A percentile compares a stretch with the other conserved stretches of the same genome.
Conservation (phyloP, 1,140 invertebrate species). For the Hylyphantes graminicola region DNA sequence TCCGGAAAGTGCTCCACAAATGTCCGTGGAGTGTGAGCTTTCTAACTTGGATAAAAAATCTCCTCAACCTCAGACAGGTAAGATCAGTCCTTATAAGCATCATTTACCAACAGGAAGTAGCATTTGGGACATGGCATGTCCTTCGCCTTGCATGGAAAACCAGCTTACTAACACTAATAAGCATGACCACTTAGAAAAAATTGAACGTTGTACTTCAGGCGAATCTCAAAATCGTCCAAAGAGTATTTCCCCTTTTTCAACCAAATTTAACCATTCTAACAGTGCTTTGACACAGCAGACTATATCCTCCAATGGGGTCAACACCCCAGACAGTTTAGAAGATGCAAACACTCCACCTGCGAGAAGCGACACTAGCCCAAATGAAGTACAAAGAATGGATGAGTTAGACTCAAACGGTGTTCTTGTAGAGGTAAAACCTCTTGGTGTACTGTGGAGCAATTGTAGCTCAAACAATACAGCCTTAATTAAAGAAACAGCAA, state of each 20-base stretch:
- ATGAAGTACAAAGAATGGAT: no score
- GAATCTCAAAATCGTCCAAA: conserved; percentile 18
- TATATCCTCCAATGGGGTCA: conserved; percentile 38
- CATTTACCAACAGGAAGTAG: conserved; percentile 36
- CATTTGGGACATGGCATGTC: conserved; percentile 48
- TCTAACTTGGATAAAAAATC: conserved; percentile 22
- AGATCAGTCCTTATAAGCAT: conserved; percentile 37
- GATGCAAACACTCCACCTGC: background rate
- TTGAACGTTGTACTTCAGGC: conserved; percentile 22
- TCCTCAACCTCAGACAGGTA: conserved; percentile 35
- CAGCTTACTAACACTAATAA: conserved; percentile 46
- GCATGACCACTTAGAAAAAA: conserved; percentile 23
- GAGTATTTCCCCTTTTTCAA: conserved; percentile 18
- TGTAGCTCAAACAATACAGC: background rate
- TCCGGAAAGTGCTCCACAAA: background rate
- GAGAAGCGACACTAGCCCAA: no score
- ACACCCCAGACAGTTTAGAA: conserved; percentile 54
- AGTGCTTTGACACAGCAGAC: background rate
- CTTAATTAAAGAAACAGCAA: background rate
- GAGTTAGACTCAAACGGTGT: background rate
- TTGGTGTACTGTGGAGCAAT: conserved; percentile 37
- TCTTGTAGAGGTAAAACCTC: conserved; percentile 34
- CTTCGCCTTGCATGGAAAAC: conserved; percentile 45
- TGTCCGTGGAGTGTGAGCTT: conserved; percentile 28
- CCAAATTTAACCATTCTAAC: background rate